Evolutionary conservation across 53 echinoderm and acorn worm species (phyloP), one percentile per base, ranked within the genome.

Genomic region (Hippasteria phrygiana): DNA sequence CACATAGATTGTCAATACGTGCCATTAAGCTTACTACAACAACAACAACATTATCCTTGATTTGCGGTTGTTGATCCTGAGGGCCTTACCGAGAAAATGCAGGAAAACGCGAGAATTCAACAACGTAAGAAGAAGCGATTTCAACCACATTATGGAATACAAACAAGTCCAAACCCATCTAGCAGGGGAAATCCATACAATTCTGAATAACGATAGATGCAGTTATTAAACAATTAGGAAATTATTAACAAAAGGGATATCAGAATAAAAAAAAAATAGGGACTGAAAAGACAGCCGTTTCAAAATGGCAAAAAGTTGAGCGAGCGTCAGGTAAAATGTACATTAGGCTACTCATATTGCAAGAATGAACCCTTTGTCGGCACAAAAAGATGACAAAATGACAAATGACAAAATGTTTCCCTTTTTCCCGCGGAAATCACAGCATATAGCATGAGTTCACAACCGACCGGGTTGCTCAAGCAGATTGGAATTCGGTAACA

Each of bases 401-500:
- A 78, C 37, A 13, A 38, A 3, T 55, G 16, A 17, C 17, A 55
- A 18, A 36, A n/a, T 55, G 16, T 40, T 48, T 48, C 7, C 46
- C 50, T 75, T 75, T 48, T 29, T 4, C 50, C 2, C 31, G 17
- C 29, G 2, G 31, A 32, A 31, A 11, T 53, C 32, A 31, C 54
- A 5, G 31, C 48, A 51, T 33, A 48, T 34, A 74, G 26, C 43
- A 13, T 22, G 51, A 75, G 76, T 75, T 75, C 53, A 75, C 51
- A 75, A 75, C 76, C 76, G 46, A 75, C 33, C 4, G 33, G 76
- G 48, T 33, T 48, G 76, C 51, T 48, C 53, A 48, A 26, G 66
- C 81, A 81, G 64, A 65, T 40, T 14, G 32, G 69, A 70, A 70
- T 69, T 63, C 18, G 71, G 84, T 70, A 70, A 84, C 71, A 69